Conservation (phyloP, 2,888 invertebrate species). For the Leptinotarsa haldemani region DNA sequence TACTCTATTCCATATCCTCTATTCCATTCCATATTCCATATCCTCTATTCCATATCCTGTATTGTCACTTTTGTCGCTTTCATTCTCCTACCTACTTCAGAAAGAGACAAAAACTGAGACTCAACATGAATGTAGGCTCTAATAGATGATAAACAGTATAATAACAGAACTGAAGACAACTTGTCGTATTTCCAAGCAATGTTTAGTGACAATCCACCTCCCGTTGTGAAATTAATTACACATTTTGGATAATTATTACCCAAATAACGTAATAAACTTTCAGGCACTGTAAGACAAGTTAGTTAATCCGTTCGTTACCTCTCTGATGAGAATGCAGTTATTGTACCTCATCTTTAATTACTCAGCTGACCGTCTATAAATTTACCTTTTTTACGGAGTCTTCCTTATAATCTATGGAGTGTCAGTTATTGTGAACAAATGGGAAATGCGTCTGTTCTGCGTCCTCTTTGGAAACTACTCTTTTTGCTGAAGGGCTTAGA, state of each 20-base stretch:
- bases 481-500: constrained; percentile 4
- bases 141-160: not conserved
- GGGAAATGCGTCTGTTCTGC: constrained; percentile 5
- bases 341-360: constrained; percentile 34
- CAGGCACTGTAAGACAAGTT: constrained; percentile 10
- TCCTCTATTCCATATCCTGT: too few relatives aligned
- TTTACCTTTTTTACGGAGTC: constrained; percentile 18
- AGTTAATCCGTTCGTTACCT: constrained; percentile 23
- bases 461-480: constrained; percentile 12
- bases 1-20: too few relatives aligned
- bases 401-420: constrained; percentile 23
- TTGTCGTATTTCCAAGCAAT: not conserved
- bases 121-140: not conserved
- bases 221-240: constrained; percentile 1
- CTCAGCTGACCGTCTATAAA: constrained; percentile 18
- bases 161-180: not conserved
- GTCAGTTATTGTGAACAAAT: constrained; percentile 18
- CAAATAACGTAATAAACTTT: constrained; percentile 30
- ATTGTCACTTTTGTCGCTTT: too few relatives aligned
- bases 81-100: too few relatives aligned
- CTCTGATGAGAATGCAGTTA: constrained; percentile 21
- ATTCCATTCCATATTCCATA: too few relatives aligned
- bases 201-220: not conserved
- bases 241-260: constrained; percentile 23
- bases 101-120: too few relatives aligned